phyloP scores from a whole-genome alignment of 2,888 invertebrate genomes.

The Onchidella celtica region DNA sequence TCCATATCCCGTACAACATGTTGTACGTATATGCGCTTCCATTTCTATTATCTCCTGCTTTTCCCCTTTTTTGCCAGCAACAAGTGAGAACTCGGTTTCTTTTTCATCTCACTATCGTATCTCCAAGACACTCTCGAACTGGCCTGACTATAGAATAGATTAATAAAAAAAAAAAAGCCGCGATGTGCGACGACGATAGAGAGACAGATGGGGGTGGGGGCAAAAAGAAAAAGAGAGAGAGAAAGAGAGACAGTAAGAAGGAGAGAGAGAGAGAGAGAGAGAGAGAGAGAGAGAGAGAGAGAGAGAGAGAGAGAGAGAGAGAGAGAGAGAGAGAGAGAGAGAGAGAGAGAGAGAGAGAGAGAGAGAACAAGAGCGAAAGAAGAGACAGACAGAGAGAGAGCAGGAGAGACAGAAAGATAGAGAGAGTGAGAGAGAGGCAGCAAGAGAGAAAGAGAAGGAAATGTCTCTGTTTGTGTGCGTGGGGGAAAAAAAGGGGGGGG shows the following conservation, averaged over 20 bases:
- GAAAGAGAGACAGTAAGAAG: not conserved
- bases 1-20: no score
- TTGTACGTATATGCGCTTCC: no score
- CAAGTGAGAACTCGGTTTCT: no score
- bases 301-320: not conserved
- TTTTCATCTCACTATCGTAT: no score
- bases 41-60: no score
- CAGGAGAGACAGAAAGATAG: not conserved
- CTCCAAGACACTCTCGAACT: no score
- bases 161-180: no score
- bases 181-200: no score
- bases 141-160: no score
- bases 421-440: not conserved
- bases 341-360: not conserved
- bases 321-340: not conserved
- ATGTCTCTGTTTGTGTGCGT: not conserved
- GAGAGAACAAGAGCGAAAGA: no score
- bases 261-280: not conserved
- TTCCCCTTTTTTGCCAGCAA: no score
- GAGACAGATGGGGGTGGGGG: not conserved
- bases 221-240: not conserved
- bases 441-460: not conserved
- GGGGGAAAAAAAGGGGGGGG: not conserved
- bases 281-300: not conserved
- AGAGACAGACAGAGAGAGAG: not conserved